These are phyloP conservation scores for Aplocera efformata DNA, from an alignment of 2,888 invertebrate species.

Conservation along the genomic window DNA sequence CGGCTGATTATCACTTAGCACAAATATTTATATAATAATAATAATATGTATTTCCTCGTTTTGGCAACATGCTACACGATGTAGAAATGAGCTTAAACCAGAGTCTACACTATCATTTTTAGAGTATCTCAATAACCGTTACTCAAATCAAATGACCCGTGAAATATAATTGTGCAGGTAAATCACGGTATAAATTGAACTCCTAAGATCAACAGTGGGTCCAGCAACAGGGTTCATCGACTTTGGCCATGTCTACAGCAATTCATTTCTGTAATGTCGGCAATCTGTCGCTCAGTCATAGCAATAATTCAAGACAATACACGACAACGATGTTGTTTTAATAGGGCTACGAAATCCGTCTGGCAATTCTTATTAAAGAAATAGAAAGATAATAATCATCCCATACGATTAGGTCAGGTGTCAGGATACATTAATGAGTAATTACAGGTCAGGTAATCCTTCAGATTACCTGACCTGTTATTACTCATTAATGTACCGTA, in stretches of 20 bases:
- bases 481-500: no score
- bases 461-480: no score
- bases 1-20: no score
- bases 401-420: constrained; percentile 3
- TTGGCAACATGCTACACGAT: no score
- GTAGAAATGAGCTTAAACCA: no score
- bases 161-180: constrained; percentile 8
- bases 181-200: constrained; percentile 12
- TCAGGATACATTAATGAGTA: no score
- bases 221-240: constrained; percentile 46
- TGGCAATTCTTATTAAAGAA: constrained; percentile 6
- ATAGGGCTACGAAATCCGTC: constrained; percentile 8
- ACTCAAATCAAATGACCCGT: constrained; percentile 4
- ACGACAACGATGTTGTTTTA: constrained; percentile 17
- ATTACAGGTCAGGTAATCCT: no score
- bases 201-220: constrained; percentile 1
- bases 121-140: background rate
- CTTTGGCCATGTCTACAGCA: constrained; percentile 60
- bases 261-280: constrained; percentile 72
- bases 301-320: constrained; percentile 26
- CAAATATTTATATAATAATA: no score
- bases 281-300: constrained; percentile 67
- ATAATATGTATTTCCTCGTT: no score
- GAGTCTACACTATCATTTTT: background rate
- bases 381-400: constrained; percentile 4